Percentiles rank a stretch among this genome's conserved stretches.
phyloP scores from a whole-genome alignment of 2,113 vertebrate species.

The Channa argus region DNA sequence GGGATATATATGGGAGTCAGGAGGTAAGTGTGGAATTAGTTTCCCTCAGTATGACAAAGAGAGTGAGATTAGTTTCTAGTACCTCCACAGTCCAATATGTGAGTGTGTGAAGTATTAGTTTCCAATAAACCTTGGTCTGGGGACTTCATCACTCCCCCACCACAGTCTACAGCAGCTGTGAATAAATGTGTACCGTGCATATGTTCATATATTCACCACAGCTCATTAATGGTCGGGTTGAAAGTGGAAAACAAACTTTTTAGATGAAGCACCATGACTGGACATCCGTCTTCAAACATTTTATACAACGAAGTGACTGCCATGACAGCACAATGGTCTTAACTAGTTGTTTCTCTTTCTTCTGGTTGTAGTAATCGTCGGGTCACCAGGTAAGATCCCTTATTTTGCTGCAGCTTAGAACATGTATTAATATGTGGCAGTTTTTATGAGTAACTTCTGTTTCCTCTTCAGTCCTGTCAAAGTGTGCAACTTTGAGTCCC shows the following conservation, averaged over 20 bases:
- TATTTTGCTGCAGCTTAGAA: not conserved
- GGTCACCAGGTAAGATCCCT: conserved; percentile 86
- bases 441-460: not conserved
- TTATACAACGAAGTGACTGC: no score
- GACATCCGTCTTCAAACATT: no score
- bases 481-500: conserved; percentile 89
- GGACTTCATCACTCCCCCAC: conserved; percentile 44
- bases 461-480: conserved; percentile 87
- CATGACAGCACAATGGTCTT: no score
- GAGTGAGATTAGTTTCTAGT: conserved; percentile 23
- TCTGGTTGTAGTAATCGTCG: conserved; percentile 86
- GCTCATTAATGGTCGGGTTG: no score
- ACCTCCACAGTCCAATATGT: conserved; percentile 31
- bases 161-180: conserved; percentile 5
- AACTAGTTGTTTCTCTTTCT: conserved; percentile 30
- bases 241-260: no score
- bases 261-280: no score
- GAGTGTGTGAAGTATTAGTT: conserved; percentile 42
- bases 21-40: conserved; percentile 82
- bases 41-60: no score
- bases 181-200: no score
- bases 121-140: conserved; percentile 40
- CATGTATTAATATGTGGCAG: not conserved
- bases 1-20: conserved; percentile 89
- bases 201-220: no score